Percentiles rank a stretch among this genome's conserved stretches.
phyloP scores from a whole-genome alignment of 1,140 invertebrate genomes.

The Laodelphax striatellus region DNA sequence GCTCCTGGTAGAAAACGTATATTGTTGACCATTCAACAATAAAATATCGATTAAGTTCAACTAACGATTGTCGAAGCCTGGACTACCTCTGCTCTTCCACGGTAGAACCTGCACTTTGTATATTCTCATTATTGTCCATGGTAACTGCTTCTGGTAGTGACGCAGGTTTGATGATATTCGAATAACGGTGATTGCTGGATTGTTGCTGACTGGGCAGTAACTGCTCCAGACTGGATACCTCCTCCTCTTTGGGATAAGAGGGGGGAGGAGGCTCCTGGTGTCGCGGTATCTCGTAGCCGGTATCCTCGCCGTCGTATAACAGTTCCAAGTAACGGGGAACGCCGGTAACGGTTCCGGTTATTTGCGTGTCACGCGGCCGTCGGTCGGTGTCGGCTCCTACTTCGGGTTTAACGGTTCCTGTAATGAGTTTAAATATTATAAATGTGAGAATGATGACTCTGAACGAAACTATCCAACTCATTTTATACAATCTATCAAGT shows the following conservation, averaged over 20 bases:
- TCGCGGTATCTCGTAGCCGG: slow-evolving; percentile 35
- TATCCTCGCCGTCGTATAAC: slow-evolving; percentile 30
- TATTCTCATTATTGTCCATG: background rate
- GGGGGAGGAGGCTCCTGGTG: background rate
- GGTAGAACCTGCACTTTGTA: background rate
- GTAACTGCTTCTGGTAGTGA: background rate
- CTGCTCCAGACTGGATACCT: slow-evolving; percentile 18
- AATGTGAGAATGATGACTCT: too few species aligned
- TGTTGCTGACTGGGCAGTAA: slow-evolving; percentile 14
- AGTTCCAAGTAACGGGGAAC: slow-evolving; percentile 38
- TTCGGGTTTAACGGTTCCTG: slow-evolving; percentile 21
- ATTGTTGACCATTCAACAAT: too few species aligned
- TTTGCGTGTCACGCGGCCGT: background rate
- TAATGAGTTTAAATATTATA: background rate
- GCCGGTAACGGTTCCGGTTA: slow-evolving; percentile 17
- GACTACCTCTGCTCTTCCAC: background rate
- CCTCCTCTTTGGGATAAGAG: slow-evolving; percentile 5
- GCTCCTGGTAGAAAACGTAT: background rate
- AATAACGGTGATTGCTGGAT: background rate
- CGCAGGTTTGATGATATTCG: background rate
- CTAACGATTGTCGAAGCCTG: background rate
- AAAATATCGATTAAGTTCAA: background rate
- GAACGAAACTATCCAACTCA: too few species aligned
- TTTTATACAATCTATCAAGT: too few species aligned
- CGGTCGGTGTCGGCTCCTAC: slow-evolving; percentile 19